Conservation (phyloP, 2,888 invertebrate genomes). For the Ganaspis brasiliensis region DNA sequence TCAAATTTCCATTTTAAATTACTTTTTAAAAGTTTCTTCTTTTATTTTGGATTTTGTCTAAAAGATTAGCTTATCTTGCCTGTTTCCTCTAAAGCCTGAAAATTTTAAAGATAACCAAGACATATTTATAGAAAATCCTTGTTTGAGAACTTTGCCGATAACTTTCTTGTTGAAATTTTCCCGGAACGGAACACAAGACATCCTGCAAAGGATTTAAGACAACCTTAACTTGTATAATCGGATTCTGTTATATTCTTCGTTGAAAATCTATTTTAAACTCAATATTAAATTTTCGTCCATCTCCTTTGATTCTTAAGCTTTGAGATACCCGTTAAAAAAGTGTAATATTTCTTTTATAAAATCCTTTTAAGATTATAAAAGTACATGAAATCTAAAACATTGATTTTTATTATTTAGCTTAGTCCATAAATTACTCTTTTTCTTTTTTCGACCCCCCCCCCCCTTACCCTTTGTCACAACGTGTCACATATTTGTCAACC, state of each 20-base stretch:
- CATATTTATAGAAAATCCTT: not conserved
- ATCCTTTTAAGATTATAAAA: too few relatives aligned
- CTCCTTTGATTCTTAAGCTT: not conserved
- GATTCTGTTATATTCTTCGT: not conserved
- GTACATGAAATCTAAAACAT: too few relatives aligned
- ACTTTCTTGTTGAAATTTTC: not conserved
- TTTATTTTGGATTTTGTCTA: too few relatives aligned
- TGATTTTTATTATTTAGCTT: too few relatives aligned
- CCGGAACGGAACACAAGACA: not conserved
- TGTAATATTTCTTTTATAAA: too few relatives aligned
- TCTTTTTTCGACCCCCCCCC: too few relatives aligned
- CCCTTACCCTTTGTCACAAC: too few relatives aligned
- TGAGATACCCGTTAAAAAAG: not conserved
- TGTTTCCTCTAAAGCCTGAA: not conserved
- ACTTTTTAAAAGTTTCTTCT: too few relatives aligned
- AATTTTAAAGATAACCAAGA: not conserved
- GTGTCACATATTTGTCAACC: too few relatives aligned
- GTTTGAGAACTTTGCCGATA: not conserved
- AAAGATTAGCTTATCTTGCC: too few relatives aligned
- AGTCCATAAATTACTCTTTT: too few relatives aligned
- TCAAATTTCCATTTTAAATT: too few relatives aligned
- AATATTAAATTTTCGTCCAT: not conserved
- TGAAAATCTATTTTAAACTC: not conserved
- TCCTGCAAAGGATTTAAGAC: not conserved
- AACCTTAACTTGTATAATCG: not conserved